Base-by-base conservation (phyloP, 2,797 vertebrate genomes). In the Etheostoma nigrum region DNA sequence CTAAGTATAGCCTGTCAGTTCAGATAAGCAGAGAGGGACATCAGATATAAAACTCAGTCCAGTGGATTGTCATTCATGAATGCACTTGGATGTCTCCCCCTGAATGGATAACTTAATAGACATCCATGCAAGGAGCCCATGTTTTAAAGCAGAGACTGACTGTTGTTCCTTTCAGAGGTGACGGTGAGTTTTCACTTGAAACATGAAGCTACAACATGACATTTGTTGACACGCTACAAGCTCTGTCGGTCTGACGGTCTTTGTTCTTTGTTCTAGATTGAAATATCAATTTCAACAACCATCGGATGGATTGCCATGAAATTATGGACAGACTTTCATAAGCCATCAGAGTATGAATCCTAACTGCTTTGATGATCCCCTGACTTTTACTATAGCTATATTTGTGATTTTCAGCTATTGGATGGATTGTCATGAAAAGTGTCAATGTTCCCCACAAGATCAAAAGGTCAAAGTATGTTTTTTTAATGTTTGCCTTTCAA, bases 1-100 rank as follows among this genome's bases (percentile, higher is more conserved):
- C 30, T 65, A 70, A 78, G 47, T 15, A 63, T 4, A 83, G 53
- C 62, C 70, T 85, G 89, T 91, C 91, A 83, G 83, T 52, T 88
- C 83, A 71, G 57, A 93, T 93, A 64, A 85, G 86, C 75, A 58
- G 52, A 81, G 61, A 81, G 66, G 76, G 57, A 63, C 80, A 19
- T 88, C 78, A 78, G 59, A 75, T 25, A 54, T 40, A 68, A 75
- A 83, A 74, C 64, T 66, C 79, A 21, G 27, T 42, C 64, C 76
- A 6, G 2, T 51, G 42, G 36, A 72, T 75, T 53, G 42, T 6
- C 58, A 60, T 44, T 60, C 58, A 66, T 19, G 48, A 47, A 90
- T 77, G 79, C 40, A 3, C 62, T 66, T 8, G 11, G 67, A 86
- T 71, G 6, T 75, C 27, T 84, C 65, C 9, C 36, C 58, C 58